These are phyloP conservation scores for Chionis minor DNA, from an alignment of 2,113 vertebrate species.

Conservation along the genomic window DNA sequence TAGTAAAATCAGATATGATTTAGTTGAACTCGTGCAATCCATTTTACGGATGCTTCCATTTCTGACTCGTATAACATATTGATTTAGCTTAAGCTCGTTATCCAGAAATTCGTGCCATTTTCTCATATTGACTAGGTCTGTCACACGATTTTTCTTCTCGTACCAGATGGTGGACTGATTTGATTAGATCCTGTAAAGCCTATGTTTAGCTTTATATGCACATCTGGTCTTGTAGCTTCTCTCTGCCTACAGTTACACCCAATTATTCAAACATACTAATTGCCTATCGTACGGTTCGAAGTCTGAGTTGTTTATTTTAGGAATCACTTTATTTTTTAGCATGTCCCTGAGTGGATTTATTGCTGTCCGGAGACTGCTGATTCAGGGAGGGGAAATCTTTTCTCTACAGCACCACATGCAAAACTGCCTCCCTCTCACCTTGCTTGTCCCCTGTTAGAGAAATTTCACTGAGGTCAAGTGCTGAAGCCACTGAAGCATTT, in stretches of 20 bases:
- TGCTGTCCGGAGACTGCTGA: neutral
- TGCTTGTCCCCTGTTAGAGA: neutral
- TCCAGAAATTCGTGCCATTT: conserved; percentile 8
- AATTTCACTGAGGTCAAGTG: neutral
- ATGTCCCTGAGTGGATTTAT: neutral
- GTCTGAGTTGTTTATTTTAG: conserved; percentile 34
- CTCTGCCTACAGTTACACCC: conserved; percentile 4
- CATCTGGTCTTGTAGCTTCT: conserved; percentile 46
- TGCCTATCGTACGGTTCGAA: neutral
- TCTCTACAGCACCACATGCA: neutral
- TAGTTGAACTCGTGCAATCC: neutral
- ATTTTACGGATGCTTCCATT: neutral
- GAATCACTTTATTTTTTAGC: neutral
- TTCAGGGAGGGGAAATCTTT: neutral
- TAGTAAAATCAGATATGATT: neutral
- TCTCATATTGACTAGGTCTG: neutral
- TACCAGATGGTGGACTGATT: conserved; percentile 38
- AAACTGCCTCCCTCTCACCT: neutral
- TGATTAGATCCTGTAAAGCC: conserved; percentile 24
- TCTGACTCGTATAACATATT: neutral
- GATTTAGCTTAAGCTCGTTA: neutral
- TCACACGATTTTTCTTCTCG: neutral
- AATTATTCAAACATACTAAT: conserved; percentile 49
- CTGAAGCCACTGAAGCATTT: neutral
- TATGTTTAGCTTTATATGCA: neutral